A percentile compares a stretch with the other conserved stretches of the same genome.
phyloP scores from a whole-genome alignment of 1,140 invertebrate species.

The Chrysomallon squamiferum region DNA sequence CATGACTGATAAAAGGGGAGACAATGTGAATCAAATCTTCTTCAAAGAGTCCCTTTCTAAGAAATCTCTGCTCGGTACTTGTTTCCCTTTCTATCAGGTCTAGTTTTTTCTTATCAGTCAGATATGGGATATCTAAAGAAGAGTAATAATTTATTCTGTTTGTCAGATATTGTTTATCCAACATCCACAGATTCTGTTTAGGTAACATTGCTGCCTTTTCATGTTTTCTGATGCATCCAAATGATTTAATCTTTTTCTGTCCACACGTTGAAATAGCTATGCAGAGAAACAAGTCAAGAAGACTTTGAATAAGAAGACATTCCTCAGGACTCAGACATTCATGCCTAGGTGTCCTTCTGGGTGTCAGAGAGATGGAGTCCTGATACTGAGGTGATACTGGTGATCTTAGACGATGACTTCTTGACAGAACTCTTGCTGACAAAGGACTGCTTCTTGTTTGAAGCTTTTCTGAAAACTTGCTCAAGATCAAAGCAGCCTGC shows the following conservation, averaged over 20 bases:
- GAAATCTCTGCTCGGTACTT: slow-evolving; percentile 27
- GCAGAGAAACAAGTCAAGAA: not conserved
- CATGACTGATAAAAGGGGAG: slow-evolving; percentile 23
- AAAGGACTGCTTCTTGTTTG: not conserved
- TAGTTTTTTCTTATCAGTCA: slow-evolving; percentile 9
- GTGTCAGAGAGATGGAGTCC: too few relatives aligned
- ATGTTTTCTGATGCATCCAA: not conserved
- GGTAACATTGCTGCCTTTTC: not conserved
- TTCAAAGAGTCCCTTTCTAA: slow-evolving; percentile 39
- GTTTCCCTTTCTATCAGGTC: slow-evolving; percentile 29
- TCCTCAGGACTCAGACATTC: not conserved
- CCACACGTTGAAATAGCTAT: not conserved
- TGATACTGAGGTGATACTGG: not conserved
- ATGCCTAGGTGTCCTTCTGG: not conserved
- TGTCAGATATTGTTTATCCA: slow-evolving; percentile 17
- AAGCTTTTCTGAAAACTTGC: slow-evolving; percentile 3
- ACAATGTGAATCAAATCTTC: slow-evolving; percentile 24
- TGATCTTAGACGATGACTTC: not conserved
- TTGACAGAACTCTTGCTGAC: not conserved
- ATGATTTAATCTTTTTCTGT: not conserved
- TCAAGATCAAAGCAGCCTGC: not conserved
- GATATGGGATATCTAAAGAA: not conserved
- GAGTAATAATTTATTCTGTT: slow-evolving; percentile 1
- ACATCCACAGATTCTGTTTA: not conserved
- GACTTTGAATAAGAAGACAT: not conserved